phyloP scores from a whole-genome alignment of 2,888 invertebrate species.

The Stenurella melanura region DNA sequence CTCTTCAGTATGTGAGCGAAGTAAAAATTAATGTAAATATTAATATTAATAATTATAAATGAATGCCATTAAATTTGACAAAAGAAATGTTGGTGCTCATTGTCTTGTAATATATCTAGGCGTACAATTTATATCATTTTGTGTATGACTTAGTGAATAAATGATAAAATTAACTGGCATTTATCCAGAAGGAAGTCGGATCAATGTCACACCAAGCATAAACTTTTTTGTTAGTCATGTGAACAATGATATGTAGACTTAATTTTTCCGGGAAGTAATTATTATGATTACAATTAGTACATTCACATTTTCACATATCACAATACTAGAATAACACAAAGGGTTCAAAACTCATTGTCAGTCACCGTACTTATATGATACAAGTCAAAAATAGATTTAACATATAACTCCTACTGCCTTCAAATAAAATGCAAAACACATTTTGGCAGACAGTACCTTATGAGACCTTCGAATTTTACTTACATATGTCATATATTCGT shows the following conservation, averaged over 20 bases:
- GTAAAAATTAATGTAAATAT: too few relatives aligned
- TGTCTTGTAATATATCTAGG: too few relatives aligned
- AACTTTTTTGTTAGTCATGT: conserved; percentile 18
- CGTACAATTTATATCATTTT: background rate
- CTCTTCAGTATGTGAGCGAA: too few relatives aligned
- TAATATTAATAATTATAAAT: too few relatives aligned
- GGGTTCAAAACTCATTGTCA: background rate
- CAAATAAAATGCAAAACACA: background rate
- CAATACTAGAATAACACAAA: background rate
- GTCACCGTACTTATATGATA: background rate
- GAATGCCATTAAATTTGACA: too few relatives aligned
- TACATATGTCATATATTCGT: background rate
- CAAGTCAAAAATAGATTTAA: background rate
- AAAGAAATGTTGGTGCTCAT: too few relatives aligned
- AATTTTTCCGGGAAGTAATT: conserved; percentile 36
- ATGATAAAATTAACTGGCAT: conserved; percentile 27
- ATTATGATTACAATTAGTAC: background rate
- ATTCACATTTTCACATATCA: background rate
- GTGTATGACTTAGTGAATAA: conserved; percentile 4
- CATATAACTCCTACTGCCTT: too few relatives aligned
- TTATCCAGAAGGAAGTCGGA: conserved; percentile 36
- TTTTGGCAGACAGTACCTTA: background rate
- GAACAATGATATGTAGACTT: conserved; percentile 19
- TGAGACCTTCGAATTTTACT: background rate
- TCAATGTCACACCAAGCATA: conserved; percentile 28